These are phyloP conservation scores for Cisticola juncidis DNA, from an alignment of 2,113 vertebrate genomes.

Conservation along the genomic window DNA sequence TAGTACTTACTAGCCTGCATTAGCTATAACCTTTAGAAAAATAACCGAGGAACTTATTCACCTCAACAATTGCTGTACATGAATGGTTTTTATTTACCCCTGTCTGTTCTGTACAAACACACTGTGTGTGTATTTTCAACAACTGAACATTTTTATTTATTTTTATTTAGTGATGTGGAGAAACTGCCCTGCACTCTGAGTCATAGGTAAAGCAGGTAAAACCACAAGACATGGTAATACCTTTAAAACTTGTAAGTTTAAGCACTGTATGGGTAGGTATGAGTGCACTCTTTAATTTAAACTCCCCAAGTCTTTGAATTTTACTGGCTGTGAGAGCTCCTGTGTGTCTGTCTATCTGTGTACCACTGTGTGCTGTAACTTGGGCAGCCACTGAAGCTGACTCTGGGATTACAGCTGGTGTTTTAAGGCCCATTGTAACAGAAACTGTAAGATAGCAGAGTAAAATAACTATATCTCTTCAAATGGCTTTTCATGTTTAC, in stretches of 20 bases:
- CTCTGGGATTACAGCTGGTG: not conserved
- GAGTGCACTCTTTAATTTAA: not conserved
- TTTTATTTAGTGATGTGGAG: not conserved
- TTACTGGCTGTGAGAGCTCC: not conserved
- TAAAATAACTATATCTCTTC: constrained; percentile 12
- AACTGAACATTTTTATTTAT: not conserved
- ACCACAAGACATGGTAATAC: not conserved
- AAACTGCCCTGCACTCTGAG: not conserved
- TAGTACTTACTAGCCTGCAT: not conserved
- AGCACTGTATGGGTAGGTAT: not conserved
- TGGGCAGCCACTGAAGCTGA: not conserved
- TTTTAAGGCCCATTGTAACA: constrained; percentile 1
- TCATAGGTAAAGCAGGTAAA: not conserved
- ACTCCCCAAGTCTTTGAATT: not conserved
- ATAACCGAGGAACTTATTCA: not conserved
- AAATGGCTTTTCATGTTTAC: constrained; percentile 6
- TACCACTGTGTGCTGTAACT: fast-evolving
- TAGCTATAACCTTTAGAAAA: constrained; percentile 28
- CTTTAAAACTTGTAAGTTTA: not conserved
- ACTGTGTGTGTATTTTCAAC: not conserved
- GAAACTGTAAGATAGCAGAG: not conserved
- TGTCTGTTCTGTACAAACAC: not conserved
- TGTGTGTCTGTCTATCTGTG: not conserved
- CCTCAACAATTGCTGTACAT: not conserved
- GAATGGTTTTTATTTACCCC: not conserved